phyloP scores from a whole-genome alignment of 2,113 vertebrate genomes.

The Brevimyrus niger region DNA sequence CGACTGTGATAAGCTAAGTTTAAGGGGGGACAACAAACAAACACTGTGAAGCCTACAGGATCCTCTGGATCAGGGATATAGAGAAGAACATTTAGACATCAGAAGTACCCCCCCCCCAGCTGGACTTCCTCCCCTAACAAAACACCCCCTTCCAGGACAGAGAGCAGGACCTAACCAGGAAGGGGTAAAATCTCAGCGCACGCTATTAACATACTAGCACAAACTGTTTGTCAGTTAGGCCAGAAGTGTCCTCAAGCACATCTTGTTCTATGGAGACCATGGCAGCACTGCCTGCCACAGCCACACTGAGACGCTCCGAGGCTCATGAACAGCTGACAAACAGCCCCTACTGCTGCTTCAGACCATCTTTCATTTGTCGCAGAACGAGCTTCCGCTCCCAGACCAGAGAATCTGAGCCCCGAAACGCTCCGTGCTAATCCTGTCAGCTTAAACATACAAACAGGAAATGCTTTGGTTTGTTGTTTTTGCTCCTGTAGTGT shows the following conservation, averaged over 20 bases:
- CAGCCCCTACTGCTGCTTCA: not conserved
- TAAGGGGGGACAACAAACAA: not conserved
- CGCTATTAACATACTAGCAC: not conserved
- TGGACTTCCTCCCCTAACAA: not conserved
- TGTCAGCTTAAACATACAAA: constrained; percentile 21
- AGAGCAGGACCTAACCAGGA: not conserved
- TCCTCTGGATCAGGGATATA: not conserved
- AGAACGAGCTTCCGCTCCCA: not conserved
- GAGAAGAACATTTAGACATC: not conserved
- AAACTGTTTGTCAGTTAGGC: not conserved
- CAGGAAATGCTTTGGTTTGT: constrained; percentile 24
- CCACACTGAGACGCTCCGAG: not conserved
- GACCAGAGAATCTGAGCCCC: not conserved
- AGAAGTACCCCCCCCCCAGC: not conserved
- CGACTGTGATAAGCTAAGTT: not conserved
- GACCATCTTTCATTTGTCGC: not conserved
- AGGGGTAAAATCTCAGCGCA: not conserved
- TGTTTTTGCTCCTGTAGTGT: not conserved
- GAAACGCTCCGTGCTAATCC: not conserved
- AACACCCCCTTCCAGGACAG: not conserved
- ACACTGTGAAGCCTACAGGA: not conserved
- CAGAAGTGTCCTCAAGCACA: not conserved
- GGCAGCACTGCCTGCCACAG: not conserved
- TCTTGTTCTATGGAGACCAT: not conserved
- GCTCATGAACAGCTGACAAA: not conserved